Evolutionary conservation across 2,113 vertebrate genomes (phyloP), one percentile per base, ranked within the genome.

Genomic region (Typhlomys cinereus): DNA sequence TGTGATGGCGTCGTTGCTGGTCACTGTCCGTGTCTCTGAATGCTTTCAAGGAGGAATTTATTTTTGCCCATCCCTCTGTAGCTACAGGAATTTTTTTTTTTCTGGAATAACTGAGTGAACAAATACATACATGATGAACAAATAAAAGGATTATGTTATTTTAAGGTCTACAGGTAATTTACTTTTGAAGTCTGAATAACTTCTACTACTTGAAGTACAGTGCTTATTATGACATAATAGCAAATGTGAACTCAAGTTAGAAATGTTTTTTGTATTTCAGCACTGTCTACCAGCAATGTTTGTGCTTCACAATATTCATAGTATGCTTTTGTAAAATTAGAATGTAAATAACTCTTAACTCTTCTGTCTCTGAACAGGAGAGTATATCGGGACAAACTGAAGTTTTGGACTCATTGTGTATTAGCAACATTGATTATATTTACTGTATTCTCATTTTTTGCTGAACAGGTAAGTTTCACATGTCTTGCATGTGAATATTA

Each of bases 321-420:
- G 57, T 34, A 31, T n/a, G 48, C 71, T 84, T 89, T 52, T 81
- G 14, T 74, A 66, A 62, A 69, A 18, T 31, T 87, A 52, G 5
- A 31, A 48, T 18, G 48, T 94, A 41, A 81, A 31, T 14, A 15
- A 81, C 8, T n/a, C n/a, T 67, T 48, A 97, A 97, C 96, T 85
- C 34, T 86, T 97, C 23, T 94, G 95, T 95, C 85, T 97, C 85
- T 94, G 11, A 95, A 12, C 96, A 99, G 99, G 99, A 98, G 99
- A 64, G 97, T 98, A 2, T 99, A 99, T 92, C 98, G 99, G 79
- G 99, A 99, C 98, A 99, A 99, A 97, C 95, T 99, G 95, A 99
- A 99, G 98, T 99, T 99, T 97, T 99, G 99, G 99, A 99, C 99
- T 8, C 99, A 99, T 75, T 99, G 99, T 92, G 99, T 99, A 84